Base-by-base conservation (phyloP, 2,113 vertebrate genomes). In the Motacilla alba region DNA sequence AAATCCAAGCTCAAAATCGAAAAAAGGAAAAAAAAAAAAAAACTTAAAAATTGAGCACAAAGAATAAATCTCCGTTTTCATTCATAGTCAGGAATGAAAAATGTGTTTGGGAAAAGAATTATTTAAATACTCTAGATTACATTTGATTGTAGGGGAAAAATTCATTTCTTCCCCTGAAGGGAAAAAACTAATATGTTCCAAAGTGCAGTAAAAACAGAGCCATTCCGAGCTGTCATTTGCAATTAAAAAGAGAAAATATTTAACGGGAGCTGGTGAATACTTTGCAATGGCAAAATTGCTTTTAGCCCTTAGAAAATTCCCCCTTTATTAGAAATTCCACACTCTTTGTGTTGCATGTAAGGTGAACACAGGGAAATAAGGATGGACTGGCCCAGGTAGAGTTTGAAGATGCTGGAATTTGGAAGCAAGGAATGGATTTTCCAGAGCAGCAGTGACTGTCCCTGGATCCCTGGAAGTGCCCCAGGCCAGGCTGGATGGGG, bases 211-310 rank as follows among this genome's bases (percentile, higher is more conserved):
- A 89, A 87, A 81, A 2, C 84, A 87, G 76, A 90, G 41, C 52
- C 49, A 84, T 93, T 94, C 79, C 2, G 31, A 90, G 50, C 50
- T 89, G 77, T 82, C 58, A 91, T 93, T 82, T 95, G 81, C 86
- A 93, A 94, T 96, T 96, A 92, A 95, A 93, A 92, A 83, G 68
- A 81, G 79, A 87, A 96, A 93, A 93, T 94, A 94, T 68, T 92
- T 85, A 74, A 81, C 58, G 72, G 83, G 76, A 86, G n/a, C 44
- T 86, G 53, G 43, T 88, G 72, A 92, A 67, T 68, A 64, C 12
- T 64, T 81, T 72, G 56, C 83, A 74, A 43, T 8, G 47, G 43
- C 44, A 86, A 94, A 92, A 92, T 69, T 77, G 28, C 47, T 81
- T 83, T 83, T n/a, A 86, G 67, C 55, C 28, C 76, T 77, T n/a